Conservation (phyloP, 1,140 invertebrate genomes). For the Hyposmocoma kahamanoa region DNA sequence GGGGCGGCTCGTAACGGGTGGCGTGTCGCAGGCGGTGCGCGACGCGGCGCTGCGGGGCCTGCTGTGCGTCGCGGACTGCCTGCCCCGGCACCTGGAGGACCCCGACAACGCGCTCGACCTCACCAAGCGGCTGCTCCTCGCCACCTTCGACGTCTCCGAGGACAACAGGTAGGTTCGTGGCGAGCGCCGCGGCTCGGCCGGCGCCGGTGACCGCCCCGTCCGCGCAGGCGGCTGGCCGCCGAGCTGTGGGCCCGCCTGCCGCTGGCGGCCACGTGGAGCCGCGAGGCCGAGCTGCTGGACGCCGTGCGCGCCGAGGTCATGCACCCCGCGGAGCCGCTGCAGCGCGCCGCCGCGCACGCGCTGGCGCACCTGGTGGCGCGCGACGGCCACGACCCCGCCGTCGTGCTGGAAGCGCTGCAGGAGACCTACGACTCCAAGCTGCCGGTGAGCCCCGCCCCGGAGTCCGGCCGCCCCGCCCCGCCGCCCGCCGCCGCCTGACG, state of each 20-base stretch:
- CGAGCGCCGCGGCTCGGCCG: conserved; percentile 76
- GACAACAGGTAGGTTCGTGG: conserved; percentile 76
- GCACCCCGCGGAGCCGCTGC: conserved; percentile 85
- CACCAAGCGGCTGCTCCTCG: conserved; percentile 84
- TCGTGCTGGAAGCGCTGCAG: conserved; percentile 79
- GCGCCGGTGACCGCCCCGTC: conserved; percentile 25
- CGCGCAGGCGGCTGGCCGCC: conserved; percentile 76
- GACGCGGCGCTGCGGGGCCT: conserved; percentile 87
- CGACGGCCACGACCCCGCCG: conserved; percentile 47
- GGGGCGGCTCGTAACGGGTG: not conserved
- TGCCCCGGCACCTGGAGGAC: conserved; percentile 78
- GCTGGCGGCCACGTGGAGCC: conserved; percentile 38
- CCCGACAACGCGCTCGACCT: conserved; percentile 76
- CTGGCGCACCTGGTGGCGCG: conserved; percentile 79
- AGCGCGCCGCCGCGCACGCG: conserved; percentile 85
- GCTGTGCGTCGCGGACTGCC: conserved; percentile 76
- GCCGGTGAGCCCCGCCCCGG: conserved; percentile 37
- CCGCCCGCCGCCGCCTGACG: not conserved
- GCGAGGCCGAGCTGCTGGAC: conserved; percentile 74
- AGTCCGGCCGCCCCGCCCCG: not conserved
- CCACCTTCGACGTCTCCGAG: conserved; percentile 81
- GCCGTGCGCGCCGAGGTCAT: conserved; percentile 84
- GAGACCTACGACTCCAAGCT: conserved; percentile 86
- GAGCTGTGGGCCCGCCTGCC: conserved; percentile 78
- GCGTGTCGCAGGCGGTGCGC: conserved; percentile 76